Base-by-base conservation (phyloP, 2,113 vertebrate species). In the Phycodurus eques region DNA sequence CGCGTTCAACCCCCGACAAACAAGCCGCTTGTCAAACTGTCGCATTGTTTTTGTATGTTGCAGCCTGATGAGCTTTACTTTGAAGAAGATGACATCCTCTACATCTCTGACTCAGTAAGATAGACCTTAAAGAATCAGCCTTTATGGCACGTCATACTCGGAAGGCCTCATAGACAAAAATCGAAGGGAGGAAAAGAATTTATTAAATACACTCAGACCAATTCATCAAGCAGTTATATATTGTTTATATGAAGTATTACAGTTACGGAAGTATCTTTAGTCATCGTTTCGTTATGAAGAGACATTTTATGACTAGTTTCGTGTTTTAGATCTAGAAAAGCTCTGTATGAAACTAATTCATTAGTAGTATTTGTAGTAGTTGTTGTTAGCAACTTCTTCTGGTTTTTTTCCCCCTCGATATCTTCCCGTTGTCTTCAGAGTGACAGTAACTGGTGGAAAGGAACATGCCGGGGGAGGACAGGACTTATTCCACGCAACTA, bases 401-500 rank as follows among this genome's bases (percentile, higher is more conserved):
- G 2, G 11, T 20, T 20, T 7, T 53, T 53, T 20, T 20, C 8
- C 15, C 47, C 51, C n/a, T 22, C 22, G 20, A 42, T 10, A n/a
- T 9, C 19, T 53, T 56, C 17, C 67, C 82, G 19, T 64, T 9
- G 63, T 86, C 78, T 68, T 8, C 83, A 99, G 97, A 99, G 93
- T 91, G 97, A 99, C 92, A 93, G 91, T 90, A 98, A 96, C 60
- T 99, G 98, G 98, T 99, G 98, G 98, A 99, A 99, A 84, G 98
- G 98, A 62, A 99, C 98, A 11, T 98, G 93, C 81, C 94, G 94
- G 89, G 98, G 98, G 84, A 91, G 95, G 83, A 97, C 95, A 44
- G 97, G 98, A 73, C 92, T 99, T n/a, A 97, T 99, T 89, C 98
- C 98, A 71, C 99, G 98, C 90, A 99, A 99, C 84, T 99, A 99